Percentiles rank a stretch among this genome's conserved stretches.
phyloP scores from a whole-genome alignment of 2,113 vertebrate genomes.

The Muntiacus muntjak region DNA sequence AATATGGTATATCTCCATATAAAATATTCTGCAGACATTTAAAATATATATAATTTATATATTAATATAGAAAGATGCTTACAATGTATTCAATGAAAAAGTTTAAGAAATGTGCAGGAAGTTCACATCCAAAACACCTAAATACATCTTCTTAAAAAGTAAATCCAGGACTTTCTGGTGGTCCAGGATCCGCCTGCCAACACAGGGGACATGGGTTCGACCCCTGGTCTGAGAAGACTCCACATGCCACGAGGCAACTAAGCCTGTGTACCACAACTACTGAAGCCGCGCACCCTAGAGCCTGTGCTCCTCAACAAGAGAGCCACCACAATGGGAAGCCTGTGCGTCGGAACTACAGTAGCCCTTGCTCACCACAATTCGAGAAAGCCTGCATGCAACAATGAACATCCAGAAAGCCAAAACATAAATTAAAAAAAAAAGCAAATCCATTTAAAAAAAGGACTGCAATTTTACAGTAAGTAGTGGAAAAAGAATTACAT shows the following conservation, averaged over 20 bases:
- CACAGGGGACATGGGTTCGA: background rate
- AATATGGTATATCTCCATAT: background rate
- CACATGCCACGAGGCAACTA: background rate
- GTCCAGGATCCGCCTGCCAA: background rate
- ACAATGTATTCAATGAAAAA: background rate
- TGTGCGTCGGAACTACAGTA: rapidly evolving
- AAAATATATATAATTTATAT: background rate
- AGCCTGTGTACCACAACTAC: background rate
- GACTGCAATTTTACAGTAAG: background rate
- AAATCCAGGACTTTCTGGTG: background rate
- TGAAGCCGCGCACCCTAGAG: background rate
- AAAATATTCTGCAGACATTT: background rate
- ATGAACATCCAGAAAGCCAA: background rate
- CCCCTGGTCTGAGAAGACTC: background rate
- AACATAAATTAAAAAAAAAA: background rate
- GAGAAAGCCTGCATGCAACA: background rate
- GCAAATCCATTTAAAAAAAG: background rate
- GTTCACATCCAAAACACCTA: background rate
- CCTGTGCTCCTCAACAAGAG: background rate
- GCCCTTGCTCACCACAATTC: background rate
- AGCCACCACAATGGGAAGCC: background rate
- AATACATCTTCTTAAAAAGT: background rate
- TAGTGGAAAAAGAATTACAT: background rate
- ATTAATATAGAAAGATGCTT: background rate
- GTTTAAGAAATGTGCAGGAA: background rate